Percentiles rank a stretch among this genome's conserved stretches.
These are phyloP conservation scores for Procapra przewalskii DNA, from an alignment of 2,113 vertebrate genomes.

Conservation along the genomic window DNA sequence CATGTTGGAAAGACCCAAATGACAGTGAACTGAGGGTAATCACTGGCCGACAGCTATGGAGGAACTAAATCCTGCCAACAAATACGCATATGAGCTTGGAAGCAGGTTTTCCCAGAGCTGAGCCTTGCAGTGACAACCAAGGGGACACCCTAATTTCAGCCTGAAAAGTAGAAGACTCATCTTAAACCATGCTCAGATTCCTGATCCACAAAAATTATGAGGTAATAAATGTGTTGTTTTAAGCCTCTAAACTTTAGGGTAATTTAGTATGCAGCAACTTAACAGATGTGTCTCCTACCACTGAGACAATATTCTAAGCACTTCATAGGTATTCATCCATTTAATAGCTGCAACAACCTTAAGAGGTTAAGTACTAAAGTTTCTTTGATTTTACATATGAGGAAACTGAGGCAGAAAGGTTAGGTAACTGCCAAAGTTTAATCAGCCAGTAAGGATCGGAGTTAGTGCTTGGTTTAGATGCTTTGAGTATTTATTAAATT, in stretches of 20 bases:
- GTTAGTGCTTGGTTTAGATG: not conserved
- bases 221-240: not conserved
- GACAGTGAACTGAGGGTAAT: not conserved
- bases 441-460: not conserved
- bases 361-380: not conserved
- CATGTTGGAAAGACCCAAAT: not conserved
- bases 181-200: not conserved
- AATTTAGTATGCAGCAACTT: not conserved
- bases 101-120: not conserved
- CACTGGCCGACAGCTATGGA: not conserved
- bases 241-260: not conserved
- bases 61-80: not conserved
- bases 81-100: not conserved
- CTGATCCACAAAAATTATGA: not conserved
- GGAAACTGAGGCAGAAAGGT: not conserved
- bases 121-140: not conserved
- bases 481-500: conserved; percentile 12
- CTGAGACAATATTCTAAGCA: not conserved
- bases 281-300: not conserved
- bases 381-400: conserved; percentile 6
- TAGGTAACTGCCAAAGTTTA: not conserved
- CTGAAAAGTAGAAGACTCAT: not conserved
- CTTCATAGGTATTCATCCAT: not conserved
- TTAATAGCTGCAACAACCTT: not conserved
- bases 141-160: not conserved